Evolutionary conservation across 2,888 invertebrate genomes (phyloP).

Genomic region (Abrostola tripartita): DNA sequence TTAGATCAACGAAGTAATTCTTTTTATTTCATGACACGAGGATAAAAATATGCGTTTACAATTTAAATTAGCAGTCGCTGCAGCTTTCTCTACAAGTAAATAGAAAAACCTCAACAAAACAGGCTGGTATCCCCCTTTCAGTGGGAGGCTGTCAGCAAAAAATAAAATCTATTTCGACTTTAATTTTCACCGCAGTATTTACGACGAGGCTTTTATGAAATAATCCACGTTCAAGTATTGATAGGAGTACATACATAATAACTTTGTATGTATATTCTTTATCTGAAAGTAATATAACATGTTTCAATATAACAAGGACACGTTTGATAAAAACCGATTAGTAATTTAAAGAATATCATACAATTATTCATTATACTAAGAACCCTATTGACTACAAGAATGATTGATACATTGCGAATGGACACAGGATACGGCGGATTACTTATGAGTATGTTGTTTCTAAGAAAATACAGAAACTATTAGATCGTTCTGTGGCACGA

Average conservation of each 20-base stretch:
- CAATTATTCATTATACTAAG: constrained; percentile 24
- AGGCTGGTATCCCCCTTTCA: constrained; percentile 20
- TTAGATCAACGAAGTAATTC: too few relatives aligned
- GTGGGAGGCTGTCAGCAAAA: constrained; percentile 31
- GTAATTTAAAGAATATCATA: constrained; percentile 13
- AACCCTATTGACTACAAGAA: constrained; percentile 20
- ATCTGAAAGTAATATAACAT: constrained; percentile 13
- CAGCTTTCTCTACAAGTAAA: too few relatives aligned
- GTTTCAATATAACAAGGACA: constrained; percentile 15
- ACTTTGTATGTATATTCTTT: constrained; percentile 17
- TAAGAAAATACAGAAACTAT: constrained; percentile 34
- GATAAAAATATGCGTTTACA: too few relatives aligned
- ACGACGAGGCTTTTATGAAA: constrained; percentile 21
- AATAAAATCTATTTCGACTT: constrained; percentile 41
- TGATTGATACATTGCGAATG: constrained; percentile 16
- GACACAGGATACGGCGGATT: constrained; percentile 16
- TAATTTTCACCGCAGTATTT: constrained; percentile 30
- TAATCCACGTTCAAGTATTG: constrained; percentile 21
- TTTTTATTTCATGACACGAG: too few relatives aligned
- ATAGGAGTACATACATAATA: constrained; percentile 29
- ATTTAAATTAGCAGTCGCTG: too few relatives aligned
- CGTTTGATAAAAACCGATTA: constrained; percentile 36
- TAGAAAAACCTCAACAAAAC: constrained; percentile 29
- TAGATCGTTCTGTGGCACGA: constrained; percentile 37
- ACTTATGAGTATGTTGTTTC: constrained; percentile 23